Conservation (phyloP, 2,797 vertebrate genomes). For the Pristis pectinata region DNA sequence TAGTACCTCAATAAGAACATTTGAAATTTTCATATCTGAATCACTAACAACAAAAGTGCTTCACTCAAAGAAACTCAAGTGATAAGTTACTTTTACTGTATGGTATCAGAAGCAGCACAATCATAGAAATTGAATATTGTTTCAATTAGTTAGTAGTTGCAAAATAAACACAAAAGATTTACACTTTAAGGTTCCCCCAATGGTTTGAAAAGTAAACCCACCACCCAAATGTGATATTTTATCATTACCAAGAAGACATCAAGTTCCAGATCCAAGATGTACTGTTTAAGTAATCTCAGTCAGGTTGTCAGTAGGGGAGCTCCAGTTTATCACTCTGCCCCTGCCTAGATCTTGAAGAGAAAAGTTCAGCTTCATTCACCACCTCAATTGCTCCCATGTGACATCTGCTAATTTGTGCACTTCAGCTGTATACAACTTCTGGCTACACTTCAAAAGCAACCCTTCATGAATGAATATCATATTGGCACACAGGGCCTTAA, state of each 20-base stretch:
- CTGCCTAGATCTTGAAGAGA: neutral
- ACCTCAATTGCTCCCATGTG: neutral
- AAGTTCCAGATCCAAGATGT: neutral
- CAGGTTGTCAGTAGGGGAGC: neutral
- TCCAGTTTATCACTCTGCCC: neutral
- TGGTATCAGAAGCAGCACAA: neutral
- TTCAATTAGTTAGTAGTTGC: neutral
- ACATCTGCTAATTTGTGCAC: neutral
- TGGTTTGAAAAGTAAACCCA: neutral
- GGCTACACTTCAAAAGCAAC: neutral
- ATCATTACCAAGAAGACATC: neutral
- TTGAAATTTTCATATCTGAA: no score
- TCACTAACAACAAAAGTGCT: no score
- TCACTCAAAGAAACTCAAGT: neutral
- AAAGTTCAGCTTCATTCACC: neutral
- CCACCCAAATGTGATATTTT: neutral
- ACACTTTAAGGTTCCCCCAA: neutral
- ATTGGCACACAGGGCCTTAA: neutral
- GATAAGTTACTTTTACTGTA: neutral
- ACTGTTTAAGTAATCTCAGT: neutral
- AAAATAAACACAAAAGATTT: neutral
- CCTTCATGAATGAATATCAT: neutral
- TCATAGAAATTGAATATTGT: neutral
- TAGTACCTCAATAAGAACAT: neutral
- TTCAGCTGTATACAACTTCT: neutral